A percentile compares a stretch with the other conserved stretches of the same genome.
Evolutionary conservation across 2,888 invertebrate species (phyloP).

Genomic region (Parnassius smintheus): DNA sequence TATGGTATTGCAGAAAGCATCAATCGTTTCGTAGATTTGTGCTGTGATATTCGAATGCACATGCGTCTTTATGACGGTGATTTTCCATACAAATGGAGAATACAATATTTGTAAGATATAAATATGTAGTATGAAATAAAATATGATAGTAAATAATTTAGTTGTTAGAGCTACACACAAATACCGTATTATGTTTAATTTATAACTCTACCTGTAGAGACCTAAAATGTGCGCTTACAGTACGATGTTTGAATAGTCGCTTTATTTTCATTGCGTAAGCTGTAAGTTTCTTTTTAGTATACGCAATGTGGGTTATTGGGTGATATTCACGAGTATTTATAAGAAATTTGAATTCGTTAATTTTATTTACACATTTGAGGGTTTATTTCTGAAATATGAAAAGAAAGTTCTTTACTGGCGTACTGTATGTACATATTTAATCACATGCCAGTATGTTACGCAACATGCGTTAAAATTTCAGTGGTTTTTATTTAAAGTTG

Average conservation of each 20-base stretch:
- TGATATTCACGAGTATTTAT: slow-evolving; percentile 37
- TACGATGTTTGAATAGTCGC: slow-evolving; percentile 25
- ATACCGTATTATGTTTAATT: neutral
- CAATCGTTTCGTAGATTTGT: slow-evolving; percentile 16
- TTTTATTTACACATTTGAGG: neutral
- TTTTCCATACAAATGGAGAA: slow-evolving; percentile 8
- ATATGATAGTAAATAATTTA: neutral
- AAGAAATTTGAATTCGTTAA: neutral
- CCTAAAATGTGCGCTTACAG: slow-evolving; percentile 8
- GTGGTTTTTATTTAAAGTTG: slow-evolving; percentile 27
- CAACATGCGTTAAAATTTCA: slow-evolving; percentile 12
- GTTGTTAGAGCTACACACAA: neutral
- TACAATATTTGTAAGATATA: slow-evolving; percentile 1
- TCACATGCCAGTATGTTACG: slow-evolving; percentile 14
- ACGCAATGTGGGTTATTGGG: slow-evolving; percentile 60
- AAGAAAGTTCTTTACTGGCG: neutral
- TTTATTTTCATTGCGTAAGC: slow-evolving; percentile 50
- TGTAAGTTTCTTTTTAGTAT: slow-evolving; percentile 52
- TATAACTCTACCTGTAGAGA: neutral
- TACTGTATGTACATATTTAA: neutral
- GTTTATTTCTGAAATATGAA: neutral
- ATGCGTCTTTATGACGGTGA: slow-evolving; percentile 11
- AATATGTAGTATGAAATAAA: neutral
- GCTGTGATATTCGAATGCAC: neutral
- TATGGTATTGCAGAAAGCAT: slow-evolving; percentile 41